phyloP scores from a whole-genome alignment of 2,888 invertebrate genomes.

The Rotaria sp. region DNA sequence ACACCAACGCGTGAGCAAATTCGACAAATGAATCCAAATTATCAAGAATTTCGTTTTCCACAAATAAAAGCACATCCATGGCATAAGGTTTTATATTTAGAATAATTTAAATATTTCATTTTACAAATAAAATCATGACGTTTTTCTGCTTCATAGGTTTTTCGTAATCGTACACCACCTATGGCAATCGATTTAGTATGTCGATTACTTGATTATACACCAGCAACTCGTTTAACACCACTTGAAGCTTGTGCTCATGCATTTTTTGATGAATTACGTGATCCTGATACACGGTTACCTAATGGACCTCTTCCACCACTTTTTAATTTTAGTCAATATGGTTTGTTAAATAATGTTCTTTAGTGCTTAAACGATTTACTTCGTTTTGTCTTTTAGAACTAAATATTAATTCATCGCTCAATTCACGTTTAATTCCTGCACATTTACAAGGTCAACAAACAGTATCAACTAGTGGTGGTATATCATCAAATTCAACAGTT shows the following conservation, averaged over 20 bases:
- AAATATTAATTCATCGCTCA: conserved; percentile 33
- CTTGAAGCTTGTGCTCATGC: conserved; percentile 93
- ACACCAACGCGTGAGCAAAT: conserved; percentile 98
- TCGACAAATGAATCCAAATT: conserved; percentile 99
- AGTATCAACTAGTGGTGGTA: background rate
- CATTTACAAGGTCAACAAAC: conserved; percentile 31
- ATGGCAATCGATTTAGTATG: conserved; percentile 68
- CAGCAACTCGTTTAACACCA: conserved; percentile 85
- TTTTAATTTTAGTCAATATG: conserved; percentile 90
- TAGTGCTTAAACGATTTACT: background rate
- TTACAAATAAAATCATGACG: too few species aligned
- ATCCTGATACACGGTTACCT: conserved; percentile 80
- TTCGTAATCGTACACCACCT: conserved; percentile 57
- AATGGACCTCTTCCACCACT: conserved; percentile 88
- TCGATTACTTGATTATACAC: conserved; percentile 90
- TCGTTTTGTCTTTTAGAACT: background rate
- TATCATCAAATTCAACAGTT: background rate
- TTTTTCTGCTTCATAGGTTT: conserved; percentile 47
- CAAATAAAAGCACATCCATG: conserved; percentile 99
- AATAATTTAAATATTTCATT: too few species aligned
- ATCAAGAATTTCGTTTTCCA: conserved; percentile 99
- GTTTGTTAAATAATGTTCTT: background rate
- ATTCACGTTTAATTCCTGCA: conserved; percentile 36
- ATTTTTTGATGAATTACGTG: conserved; percentile 95
- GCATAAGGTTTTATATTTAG: conserved; percentile 66